Conservation (phyloP, 1,140 invertebrate species). For the Sitodiplosis mosellana region DNA sequence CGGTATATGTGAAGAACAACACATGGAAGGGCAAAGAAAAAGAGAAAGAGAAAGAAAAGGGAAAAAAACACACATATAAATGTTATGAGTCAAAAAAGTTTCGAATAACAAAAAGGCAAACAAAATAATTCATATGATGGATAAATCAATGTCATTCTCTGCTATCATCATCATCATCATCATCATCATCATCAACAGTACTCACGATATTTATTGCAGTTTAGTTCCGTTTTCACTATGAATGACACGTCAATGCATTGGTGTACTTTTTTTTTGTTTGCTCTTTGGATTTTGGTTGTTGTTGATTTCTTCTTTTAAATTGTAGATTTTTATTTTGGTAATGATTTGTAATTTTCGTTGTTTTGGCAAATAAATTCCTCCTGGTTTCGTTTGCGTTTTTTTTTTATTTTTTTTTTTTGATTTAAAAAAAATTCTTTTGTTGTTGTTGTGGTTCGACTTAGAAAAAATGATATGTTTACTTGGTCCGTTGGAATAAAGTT, state of each 20-base stretch:
- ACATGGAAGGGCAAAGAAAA: no score
- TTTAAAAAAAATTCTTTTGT: background rate
- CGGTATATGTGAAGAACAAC: no score
- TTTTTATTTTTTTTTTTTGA: constrained; percentile 5
- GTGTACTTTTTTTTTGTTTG: no score
- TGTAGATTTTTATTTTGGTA: constrained; percentile 7
- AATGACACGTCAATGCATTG: background rate
- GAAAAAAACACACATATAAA: background rate
- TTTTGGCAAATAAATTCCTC: constrained; percentile 3
- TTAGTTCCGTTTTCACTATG: background rate
- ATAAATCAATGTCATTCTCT: no score
- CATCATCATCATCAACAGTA: no score
- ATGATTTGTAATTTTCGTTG: background rate
- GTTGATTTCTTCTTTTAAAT: no score
- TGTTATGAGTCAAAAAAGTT: background rate
- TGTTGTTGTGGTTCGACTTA: constrained; percentile 9
- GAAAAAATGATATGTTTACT: constrained; percentile 22
- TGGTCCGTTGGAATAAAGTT: constrained; percentile 17
- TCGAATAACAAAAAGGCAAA: background rate
- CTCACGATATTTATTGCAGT: no score
- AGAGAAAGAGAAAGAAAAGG: no score
- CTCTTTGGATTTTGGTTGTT: no score
- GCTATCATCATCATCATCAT: no score
- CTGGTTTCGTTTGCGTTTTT: constrained; percentile 7
- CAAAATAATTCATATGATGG: background rate